Evolutionary conservation across 2,888 invertebrate genomes (phyloP), one percentile per base, ranked within the genome.

Genomic region (Bibio marci): DNA sequence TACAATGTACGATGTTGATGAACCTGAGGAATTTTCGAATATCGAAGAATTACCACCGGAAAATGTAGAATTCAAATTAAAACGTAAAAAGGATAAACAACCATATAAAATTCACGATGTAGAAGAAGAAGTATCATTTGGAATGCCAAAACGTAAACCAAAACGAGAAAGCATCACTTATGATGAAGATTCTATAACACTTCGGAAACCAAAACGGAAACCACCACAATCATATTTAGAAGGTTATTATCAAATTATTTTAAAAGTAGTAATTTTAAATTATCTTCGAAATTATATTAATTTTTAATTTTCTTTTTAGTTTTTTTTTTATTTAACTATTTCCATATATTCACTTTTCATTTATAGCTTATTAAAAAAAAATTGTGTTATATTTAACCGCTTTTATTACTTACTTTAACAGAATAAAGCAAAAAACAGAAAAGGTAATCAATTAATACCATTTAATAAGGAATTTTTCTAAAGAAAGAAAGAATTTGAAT

Each of bases 161-260:
- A 56, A 62, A 38, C 49, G 50, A 36, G 54, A 59, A 45, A 65
- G 70, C 42, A 51, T 62, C 5, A 56, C 63, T 7, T 71, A 64
- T 48, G 73, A 71, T 53, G 77, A 76, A 55, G 75, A 74, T 50
- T 71, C 74, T 11, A 59, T 82, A 17, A 78, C 75, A 41, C 60
- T 86, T 38, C 79, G 75, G 54, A 80, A 75, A 54, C 66, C 81
- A 49, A 77, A 76, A 48, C 66, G 70, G 46, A 80, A 76, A 59
- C 70, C 74, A 47, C 70, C 76, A 42, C 67, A 68, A 37, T 66
- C 77, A 32, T 74, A 73, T 53, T 70, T 75, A 45, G 74, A 77
- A 69, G 79, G 78, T 71, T 66, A 56, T 61, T 68, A 25, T 56
- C 50, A n/a, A n/a, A n/a, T n/a, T n/a, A n/a, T n/a, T n/a, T n/a